Percentiles rank a stretch among this genome's conserved stretches.
These are phyloP conservation scores for Sciurus vulgaris DNA, from an alignment of 2,797 vertebrate genomes.

Conservation along the genomic window DNA sequence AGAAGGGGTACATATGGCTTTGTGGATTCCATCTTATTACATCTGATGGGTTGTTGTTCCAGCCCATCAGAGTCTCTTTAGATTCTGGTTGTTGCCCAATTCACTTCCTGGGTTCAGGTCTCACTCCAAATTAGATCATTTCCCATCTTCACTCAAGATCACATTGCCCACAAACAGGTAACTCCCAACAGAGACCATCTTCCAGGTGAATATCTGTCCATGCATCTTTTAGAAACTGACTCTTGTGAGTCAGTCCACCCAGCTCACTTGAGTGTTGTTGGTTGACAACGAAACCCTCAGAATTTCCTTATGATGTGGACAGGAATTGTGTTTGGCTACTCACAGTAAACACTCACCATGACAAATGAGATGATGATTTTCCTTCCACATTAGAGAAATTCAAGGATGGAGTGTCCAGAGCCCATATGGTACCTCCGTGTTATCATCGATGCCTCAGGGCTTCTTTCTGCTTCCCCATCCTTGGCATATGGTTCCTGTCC, in stretches of 20 bases:
- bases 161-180: too few relatives aligned
- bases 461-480: neutral
- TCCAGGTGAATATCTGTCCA: neutral
- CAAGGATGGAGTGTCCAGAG: neutral
- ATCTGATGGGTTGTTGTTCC: neutral
- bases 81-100: neutral
- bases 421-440: fast-evolving
- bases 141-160: neutral
- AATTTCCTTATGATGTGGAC: neutral
- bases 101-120: neutral
- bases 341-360: neutral
- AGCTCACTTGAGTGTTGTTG: neutral
- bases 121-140: neutral
- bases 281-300: neutral
- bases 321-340: neutral
- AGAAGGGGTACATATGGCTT: neutral
- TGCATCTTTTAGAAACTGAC: neutral
- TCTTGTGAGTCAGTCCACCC: neutral
- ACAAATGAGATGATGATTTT: neutral
- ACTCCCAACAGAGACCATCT: neutral
- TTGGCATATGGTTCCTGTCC: neutral
- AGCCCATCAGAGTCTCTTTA: neutral
- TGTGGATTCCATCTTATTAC: neutral
- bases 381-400: neutral
- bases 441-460: neutral